Base-by-base conservation (phyloP, 1,140 invertebrate species). In the Metaphire vulgaris region DNA sequence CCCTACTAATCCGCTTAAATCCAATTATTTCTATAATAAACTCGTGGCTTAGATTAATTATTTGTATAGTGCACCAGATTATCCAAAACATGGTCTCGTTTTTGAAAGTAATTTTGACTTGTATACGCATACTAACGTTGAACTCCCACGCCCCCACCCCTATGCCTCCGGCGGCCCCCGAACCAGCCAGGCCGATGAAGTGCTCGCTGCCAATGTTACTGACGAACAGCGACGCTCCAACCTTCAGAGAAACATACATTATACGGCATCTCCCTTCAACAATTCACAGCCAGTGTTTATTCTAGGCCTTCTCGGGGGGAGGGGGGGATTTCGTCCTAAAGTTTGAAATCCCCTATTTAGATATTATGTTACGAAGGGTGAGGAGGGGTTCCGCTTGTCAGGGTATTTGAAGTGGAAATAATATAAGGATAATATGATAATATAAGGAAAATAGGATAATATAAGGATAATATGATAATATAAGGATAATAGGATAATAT, bases 151-250 rank as follows among this genome's bases (percentile, higher is more conserved):
- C 87, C 15, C 85, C 89, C 41, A 89, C 87, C 66, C 87, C 88
- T 71, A 90, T 88, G 14, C 87, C 87, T 34, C 76, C 78, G 6
- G 85, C 85, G 12, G 87, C 87, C 6, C 86, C 87, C 28, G 88
- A 88, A 12, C 89, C 89, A 1, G 89, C 86, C 21, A 90, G 81
- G 66, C 89, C 89, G 76, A 90, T 88, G 80, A 90, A 90, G 84
- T 90, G 89, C 34, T 89, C 89, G 75, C 87, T 88, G 2, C 89
- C 89, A 72, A 90, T 90, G 80, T 90, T 90, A 73, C 87, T 88
- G 6, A 88, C 89, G 81, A 90, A 90, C 69, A 90, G 80, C 1
- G 88, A 89, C 1, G 88, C 88, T 66, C 89, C 89, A 21, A 90
- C 88, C 88, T 89, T 79, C 6, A 75, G 75, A 31, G 74, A 64